Evolutionary conservation across 2,113 vertebrate species (phyloP), one percentile per base, ranked within the genome.

Genomic region (Muntiacus reevesi): DNA sequence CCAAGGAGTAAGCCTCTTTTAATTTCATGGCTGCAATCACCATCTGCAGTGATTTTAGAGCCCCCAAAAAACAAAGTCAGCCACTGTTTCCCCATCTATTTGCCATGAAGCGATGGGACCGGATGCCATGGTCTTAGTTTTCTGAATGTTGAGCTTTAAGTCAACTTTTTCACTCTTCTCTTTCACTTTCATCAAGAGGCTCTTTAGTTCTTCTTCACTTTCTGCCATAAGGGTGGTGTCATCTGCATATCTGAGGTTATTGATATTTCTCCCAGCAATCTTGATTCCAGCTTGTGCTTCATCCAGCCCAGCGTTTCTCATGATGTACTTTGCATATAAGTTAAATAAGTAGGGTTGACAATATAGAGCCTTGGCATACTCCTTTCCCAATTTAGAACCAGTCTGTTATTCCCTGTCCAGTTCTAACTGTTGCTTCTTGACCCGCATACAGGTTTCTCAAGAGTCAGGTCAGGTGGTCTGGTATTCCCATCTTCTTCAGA

Each of bases 341-440:
- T n/a, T n/a, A 64, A 64, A 64, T 33, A 64, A 64, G 30, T 30
- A 64, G 15, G 30, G 30, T 64, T 64, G 30, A 64, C 62, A 64
- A 4, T 64, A 64, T 64, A 17, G 30, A 64, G 15, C 3, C 62
- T 64, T 64, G 14, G 17, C 0, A 0, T n/a, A 64, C 30, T 64
- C 30, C 30, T 3, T 64, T 64, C 30, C 15, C 62, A n/a, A 64
- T 64, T 64, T 64, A 33, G 15, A 64, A 62, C 6, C 28, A 30
- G 59, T 62, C 59, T 3, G 28, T 60, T 60, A 12, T 62, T 62
- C 59, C 28, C 15, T 30, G 59, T 62, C 59, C 59, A 62, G 28
- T 62, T 62, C 28, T 62, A 62, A 62, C 13, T 62, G 59, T 30
- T 30, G 28, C 28, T 30, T 62, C 28, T 28, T 62, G 59, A 62